Evolutionary conservation across 92 coral and sea anemone genomes (phyloP).

Genomic region (Porites evermanni): DNA sequence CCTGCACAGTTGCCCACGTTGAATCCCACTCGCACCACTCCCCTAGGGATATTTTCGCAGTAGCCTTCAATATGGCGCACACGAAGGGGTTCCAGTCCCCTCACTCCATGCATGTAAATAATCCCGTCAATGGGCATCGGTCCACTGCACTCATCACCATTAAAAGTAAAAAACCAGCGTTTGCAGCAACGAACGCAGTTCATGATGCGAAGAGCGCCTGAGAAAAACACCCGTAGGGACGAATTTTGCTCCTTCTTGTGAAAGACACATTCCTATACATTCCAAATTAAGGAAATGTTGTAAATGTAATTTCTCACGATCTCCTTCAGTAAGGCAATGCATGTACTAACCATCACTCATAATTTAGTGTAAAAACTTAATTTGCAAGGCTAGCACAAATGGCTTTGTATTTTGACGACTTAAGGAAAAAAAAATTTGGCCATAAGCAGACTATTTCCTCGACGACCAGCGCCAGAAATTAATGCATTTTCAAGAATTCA

Average conservation of each 20-base stretch:
- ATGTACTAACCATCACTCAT: no score
- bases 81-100: neutral
- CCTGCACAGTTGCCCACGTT: slow-evolving; percentile 53
- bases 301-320: neutral
- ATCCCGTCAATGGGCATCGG: slow-evolving; percentile 30
- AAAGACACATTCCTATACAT: slow-evolving; percentile 4
- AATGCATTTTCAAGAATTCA: no score
- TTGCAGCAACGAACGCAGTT: neutral
- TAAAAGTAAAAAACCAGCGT: slow-evolving; percentile 36
- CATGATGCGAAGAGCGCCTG: slow-evolving; percentile 7
- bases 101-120: neutral
- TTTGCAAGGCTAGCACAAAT: no score
- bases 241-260: neutral
- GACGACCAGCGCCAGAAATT: no score
- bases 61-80: slow-evolving; percentile 37
- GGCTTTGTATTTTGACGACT: no score
- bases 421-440: no score
- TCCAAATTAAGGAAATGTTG: neutral
- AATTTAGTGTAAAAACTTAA: no score
- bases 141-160: slow-evolving; percentile 28
- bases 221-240: slow-evolving; percentile 20
- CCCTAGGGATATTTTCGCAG: slow-evolving; percentile 15
- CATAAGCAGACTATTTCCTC: no score
- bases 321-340: neutral
- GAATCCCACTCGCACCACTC: slow-evolving; percentile 52